Base-by-base conservation (phyloP, 1,140 invertebrate species). In the Sipha flava region DNA sequence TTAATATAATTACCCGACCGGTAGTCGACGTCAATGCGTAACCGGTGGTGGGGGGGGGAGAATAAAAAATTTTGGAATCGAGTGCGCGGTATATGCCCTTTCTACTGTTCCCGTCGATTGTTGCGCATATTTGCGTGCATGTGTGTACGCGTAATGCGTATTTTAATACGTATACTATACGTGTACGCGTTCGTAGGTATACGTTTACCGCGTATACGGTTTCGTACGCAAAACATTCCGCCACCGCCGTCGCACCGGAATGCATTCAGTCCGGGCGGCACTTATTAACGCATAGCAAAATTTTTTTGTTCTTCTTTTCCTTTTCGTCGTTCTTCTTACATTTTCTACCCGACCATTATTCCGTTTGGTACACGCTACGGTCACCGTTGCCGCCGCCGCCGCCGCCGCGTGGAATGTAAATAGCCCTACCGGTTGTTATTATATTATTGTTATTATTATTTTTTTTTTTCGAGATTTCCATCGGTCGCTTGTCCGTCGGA, bases 1-100 rank as follows among this genome's bases (percentile, higher is more conserved):
- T 68, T 68, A 45, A 45, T 68, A 45, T 68, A 68, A 68, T 68
- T 68, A 29, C 37, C 26, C 40, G 40, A 43, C 64, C 64, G 64
- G 64, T 68, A 68, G 64, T 26, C 37, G 37, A 18, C 3, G 18
- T 23, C 37, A 21, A 18, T 3, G 18, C 14, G 34, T 12, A 23
- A 66, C 62, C 34, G 62, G 37, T 1, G 37, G 10, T n/a, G n/a
- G 10, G 10, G 10, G 10, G 10, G 4, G 10, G 5, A 40, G 10
- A 40, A 40, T 6, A 26, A 23, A 66, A 64, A 34, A 68, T 26
- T 26, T 66, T 43, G n/a, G 62, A 64, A 14, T 64, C 34, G n/a
- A 37, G n/a, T 37, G 10, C n/a, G 12, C 5, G 21, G 47, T 49
- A 0, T 18, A 3, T 16, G 45, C 18, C 40, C 40, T 12, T 10